These are phyloP conservation scores for Lordiphosa andalusiaca DNA, from an alignment of 2,888 invertebrate species.

Conservation along the genomic window DNA sequence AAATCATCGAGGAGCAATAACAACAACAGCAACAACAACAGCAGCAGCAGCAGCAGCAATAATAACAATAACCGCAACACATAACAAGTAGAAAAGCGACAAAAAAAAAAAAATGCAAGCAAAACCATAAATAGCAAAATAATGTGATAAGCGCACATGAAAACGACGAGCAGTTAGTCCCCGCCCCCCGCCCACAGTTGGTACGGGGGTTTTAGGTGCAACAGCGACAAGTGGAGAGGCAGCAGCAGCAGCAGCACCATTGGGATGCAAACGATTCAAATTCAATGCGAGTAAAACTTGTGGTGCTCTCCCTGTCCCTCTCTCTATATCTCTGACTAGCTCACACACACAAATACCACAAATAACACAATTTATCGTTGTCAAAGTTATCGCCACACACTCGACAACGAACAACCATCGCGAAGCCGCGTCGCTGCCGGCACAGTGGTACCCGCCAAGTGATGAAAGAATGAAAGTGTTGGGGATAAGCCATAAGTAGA, in stretches of 20 bases:
- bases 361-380: constrained; percentile 58
- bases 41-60: constrained; percentile 6
- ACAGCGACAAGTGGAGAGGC: constrained; percentile 37
- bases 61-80: constrained; percentile 35
- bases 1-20: constrained; percentile 21
- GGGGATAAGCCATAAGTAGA: neutral
- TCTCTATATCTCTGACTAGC: constrained; percentile 15
- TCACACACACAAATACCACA: neutral
- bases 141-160: constrained; percentile 62
- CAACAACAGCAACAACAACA: constrained; percentile 2
- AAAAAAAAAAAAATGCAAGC: constrained; percentile 41
- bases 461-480: neutral
- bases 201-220: too few relatives aligned
- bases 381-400: constrained; percentile 54
- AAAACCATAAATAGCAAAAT: constrained; percentile 64
- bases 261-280: constrained; percentile 52
- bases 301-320: constrained; percentile 9
- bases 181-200: constrained; percentile 6
- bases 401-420: constrained; percentile 1
- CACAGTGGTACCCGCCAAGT: too few relatives aligned
- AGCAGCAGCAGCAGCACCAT: constrained; percentile 3
- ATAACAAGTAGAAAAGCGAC: constrained; percentile 14
- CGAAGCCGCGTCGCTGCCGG: too few relatives aligned
- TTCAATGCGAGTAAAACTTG: constrained; percentile 30
- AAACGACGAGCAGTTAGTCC: constrained; percentile 34